phyloP scores from a whole-genome alignment of 2,888 invertebrate species.

The Acleris emargana region DNA sequence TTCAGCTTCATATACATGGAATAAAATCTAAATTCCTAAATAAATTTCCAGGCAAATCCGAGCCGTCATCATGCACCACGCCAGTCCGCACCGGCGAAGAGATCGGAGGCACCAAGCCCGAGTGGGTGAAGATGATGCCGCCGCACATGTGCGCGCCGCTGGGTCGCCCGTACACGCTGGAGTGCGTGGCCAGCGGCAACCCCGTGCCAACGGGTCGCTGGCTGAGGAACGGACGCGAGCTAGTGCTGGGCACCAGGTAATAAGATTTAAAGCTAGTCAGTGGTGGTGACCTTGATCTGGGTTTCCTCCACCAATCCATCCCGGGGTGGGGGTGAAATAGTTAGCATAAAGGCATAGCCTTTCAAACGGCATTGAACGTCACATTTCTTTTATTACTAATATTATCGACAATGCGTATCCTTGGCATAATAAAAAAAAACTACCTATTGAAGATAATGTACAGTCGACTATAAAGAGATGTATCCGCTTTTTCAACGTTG shows the following conservation, averaged over 20 bases:
- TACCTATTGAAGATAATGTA: too few species aligned
- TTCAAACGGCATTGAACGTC: too few species aligned
- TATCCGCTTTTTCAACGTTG: too few species aligned
- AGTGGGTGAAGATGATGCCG: slow-evolving; percentile 92
- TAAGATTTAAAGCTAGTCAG: not conserved
- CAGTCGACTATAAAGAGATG: too few species aligned
- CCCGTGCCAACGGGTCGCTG: slow-evolving; percentile 94
- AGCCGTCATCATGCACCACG: slow-evolving; percentile 95
- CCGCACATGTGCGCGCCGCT: slow-evolving; percentile 91
- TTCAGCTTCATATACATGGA: too few species aligned
- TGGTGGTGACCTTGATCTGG: too few species aligned
- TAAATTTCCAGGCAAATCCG: slow-evolving; percentile 84
- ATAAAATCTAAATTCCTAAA: not conserved
- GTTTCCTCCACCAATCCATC: too few species aligned
- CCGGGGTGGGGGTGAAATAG: too few species aligned
- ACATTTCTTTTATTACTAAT: too few species aligned
- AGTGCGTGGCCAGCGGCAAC: slow-evolving; percentile 95
- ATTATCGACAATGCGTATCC: too few species aligned
- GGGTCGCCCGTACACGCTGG: slow-evolving; percentile 91
- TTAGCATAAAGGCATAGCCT: too few species aligned
- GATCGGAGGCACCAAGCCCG: slow-evolving; percentile 95
- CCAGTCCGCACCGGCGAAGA: slow-evolving; percentile 96
- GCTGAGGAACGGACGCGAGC: slow-evolving; percentile 95
- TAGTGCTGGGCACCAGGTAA: slow-evolving; percentile 88
- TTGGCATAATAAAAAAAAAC: too few species aligned